Percentiles rank a stretch among this genome's conserved stretches.
Evolutionary conservation across 2,113 vertebrate genomes (phyloP).

Genomic region (Oreochromis tanganicae): DNA sequence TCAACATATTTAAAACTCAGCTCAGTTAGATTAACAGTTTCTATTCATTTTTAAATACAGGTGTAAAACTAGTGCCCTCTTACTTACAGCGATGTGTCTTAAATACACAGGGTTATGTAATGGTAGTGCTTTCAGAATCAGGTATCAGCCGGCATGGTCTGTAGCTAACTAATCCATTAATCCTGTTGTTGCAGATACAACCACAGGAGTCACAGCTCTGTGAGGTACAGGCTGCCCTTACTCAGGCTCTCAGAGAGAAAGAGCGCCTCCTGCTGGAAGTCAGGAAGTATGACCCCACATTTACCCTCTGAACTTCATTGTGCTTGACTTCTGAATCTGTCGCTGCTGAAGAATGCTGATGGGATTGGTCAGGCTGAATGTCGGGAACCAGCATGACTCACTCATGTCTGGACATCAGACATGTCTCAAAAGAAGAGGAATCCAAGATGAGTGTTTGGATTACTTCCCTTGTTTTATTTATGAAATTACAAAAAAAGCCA

Average conservation of each 20-base stretch:
- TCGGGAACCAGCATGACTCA: background rate
- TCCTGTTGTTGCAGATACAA: constrained; percentile 37
- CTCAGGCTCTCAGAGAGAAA: constrained; percentile 78
- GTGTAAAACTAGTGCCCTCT: background rate
- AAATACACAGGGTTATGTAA: background rate
- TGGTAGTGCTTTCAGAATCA: background rate
- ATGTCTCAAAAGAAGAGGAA: background rate
- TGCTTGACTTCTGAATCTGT: background rate
- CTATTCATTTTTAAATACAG: background rate
- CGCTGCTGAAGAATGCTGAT: background rate
- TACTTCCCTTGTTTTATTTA: background rate
- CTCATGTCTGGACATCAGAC: background rate
- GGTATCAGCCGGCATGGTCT: background rate
- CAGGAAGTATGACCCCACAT: constrained; percentile 85
- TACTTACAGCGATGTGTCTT: background rate
- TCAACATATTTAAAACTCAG: background rate
- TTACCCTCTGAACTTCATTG: constrained; percentile 75
- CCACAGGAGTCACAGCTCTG: constrained; percentile 75
- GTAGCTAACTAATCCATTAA: background rate
- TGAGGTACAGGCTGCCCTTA: constrained; percentile 74
- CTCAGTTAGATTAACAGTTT: background rate
- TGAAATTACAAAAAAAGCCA: background rate
- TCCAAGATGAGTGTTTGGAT: background rate
- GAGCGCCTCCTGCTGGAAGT: constrained; percentile 86
- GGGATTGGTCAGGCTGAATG: background rate